phyloP scores from a whole-genome alignment of 2,888 invertebrate species.

The Drosophila affinis region DNA sequence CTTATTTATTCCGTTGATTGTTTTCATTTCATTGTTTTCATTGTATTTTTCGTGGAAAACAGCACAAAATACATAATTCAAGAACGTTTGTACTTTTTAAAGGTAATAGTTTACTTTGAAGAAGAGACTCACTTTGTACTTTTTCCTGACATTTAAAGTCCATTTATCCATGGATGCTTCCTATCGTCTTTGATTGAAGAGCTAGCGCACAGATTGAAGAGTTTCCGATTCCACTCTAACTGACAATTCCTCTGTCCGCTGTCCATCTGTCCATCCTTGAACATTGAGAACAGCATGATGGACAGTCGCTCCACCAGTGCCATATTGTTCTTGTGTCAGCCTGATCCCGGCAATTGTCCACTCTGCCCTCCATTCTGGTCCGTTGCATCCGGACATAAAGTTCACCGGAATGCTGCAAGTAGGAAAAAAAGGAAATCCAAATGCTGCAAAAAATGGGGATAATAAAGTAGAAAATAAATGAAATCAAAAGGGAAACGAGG shows the following conservation, averaged over 20 bases:
- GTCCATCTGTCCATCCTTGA: slow-evolving; percentile 18
- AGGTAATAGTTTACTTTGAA: too few species aligned
- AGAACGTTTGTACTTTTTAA: background rate
- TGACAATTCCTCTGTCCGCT: slow-evolving; percentile 2
- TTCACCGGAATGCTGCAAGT: slow-evolving; percentile 28
- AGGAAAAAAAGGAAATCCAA: slow-evolving; percentile 12
- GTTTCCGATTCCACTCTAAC: background rate
- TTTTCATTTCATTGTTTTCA: slow-evolving; percentile 7
- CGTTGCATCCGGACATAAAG: slow-evolving; percentile 32
- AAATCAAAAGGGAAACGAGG: slow-evolving; percentile 22
- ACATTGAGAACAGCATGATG: slow-evolving; percentile 22
- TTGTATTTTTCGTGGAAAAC: background rate
- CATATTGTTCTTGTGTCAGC: slow-evolving; percentile 27
- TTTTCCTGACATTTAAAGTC: background rate
- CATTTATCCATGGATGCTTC: background rate
- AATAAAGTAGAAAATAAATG: slow-evolving; percentile 32
- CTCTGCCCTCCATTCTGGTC: slow-evolving; percentile 24
- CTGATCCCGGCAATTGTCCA: slow-evolving; percentile 32
- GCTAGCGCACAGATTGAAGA: background rate
- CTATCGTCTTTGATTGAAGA: background rate
- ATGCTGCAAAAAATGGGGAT: slow-evolving; percentile 14
- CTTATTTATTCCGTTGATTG: slow-evolving; percentile 14
- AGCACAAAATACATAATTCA: slow-evolving; percentile 13
- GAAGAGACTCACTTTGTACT: background rate
- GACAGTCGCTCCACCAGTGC: slow-evolving; percentile 6